Evolutionary conservation across 2,797 vertebrate species (phyloP).

Genomic region (Limosa lapponica): DNA sequence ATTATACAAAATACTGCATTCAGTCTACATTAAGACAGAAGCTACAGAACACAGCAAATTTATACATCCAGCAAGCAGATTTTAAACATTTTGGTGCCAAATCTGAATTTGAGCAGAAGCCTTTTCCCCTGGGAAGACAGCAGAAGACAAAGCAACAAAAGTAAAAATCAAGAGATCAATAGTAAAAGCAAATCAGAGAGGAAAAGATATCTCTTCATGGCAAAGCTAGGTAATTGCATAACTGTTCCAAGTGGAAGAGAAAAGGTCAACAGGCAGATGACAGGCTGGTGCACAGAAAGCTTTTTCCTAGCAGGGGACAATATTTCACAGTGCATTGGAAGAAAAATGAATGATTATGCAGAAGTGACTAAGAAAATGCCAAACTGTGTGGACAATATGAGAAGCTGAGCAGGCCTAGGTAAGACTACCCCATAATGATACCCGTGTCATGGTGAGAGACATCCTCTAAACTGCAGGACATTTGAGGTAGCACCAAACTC

Average conservation of each 20-base stretch:
- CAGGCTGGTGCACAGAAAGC: neutral
- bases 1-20: neutral
- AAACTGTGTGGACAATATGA: neutral
- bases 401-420: neutral
- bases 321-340: neutral
- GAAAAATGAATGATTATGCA: neutral
- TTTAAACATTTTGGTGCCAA: neutral
- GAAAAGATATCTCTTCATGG: neutral
- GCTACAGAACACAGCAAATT: neutral
- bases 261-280: constrained; percentile 38
- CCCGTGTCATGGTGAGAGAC: neutral
- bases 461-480: neutral
- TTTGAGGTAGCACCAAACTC: neutral
- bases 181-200: neutral
- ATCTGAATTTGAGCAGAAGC: neutral
- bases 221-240: neutral
- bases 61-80: neutral
- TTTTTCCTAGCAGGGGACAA: neutral
- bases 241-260: constrained; percentile 26
- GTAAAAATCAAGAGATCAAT: neutral
- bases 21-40: neutral
- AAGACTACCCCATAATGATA: neutral
- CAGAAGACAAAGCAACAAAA: neutral
- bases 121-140: neutral
- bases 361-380: constrained; percentile 4